Base-by-base conservation (phyloP, 2,888 invertebrate genomes). In the Electrophaes corylata region DNA sequence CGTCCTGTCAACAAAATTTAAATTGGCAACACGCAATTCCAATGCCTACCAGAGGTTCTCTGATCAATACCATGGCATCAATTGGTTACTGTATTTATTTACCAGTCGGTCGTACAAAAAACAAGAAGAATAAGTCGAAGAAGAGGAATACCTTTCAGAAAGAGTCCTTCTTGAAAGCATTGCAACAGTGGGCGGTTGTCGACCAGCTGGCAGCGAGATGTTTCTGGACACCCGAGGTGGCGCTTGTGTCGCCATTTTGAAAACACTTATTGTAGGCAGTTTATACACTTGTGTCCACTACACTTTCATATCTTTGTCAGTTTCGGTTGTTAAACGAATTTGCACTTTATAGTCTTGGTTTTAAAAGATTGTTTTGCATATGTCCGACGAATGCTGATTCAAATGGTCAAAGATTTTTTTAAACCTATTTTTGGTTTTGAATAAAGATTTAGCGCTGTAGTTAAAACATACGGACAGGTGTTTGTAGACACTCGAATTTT, bases 201-300 rank as follows among this genome's bases (percentile, higher is more conserved):
- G 71, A 0, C 92, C 92, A 1, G 92, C 90, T 4, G 92, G 92
- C 61, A 92, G 70, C 14, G 92, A 92, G 39, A 92, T 86, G 60
- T 92, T 92, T 37, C 92, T 71, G 14, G 91, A 81, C 23, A 92
- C 92, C 5, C 92, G 79, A 0, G 91, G 89, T 0, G 88, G 87
- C 50, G 84, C 84, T 33, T 73, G 83, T 1, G 87, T 78, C 50
- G 86, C 81, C 89, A 88, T 89, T 31, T 18, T 64, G 43, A 33
- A 60, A 10, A 10, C 26, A 35, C 54, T 60, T 49, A 37, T 47
- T 46, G 39, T 49, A 58, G 41, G 51, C 46, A 49, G 39, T 44
- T 26, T 33, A 3, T 47, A 35, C 49, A 37, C 43, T 46, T 43
- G 1, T 53, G 40, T 63, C 59, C 57, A 41, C 50, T 57, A 10